These are phyloP conservation scores for Scaptodrosophila lebanonensis DNA, from an alignment of 1,140 invertebrate genomes.

Conservation along the genomic window DNA sequence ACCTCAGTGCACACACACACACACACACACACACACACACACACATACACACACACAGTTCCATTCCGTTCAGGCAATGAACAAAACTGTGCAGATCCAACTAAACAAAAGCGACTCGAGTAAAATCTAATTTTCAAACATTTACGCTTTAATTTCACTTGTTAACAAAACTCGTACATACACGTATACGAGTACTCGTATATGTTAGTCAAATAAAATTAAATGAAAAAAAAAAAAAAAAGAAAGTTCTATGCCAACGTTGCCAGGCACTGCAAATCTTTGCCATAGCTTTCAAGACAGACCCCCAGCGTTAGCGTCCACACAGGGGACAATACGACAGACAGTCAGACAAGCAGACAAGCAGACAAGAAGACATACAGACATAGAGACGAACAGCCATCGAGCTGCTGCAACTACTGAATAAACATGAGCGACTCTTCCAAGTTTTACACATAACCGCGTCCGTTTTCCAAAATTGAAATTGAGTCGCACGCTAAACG, in stretches of 20 bases:
- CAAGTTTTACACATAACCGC: slow-evolving; percentile 25
- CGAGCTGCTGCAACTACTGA: slow-evolving; percentile 21
- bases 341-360: too few relatives aligned
- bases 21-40: slow-evolving; percentile 12
- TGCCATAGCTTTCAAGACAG: too few relatives aligned
- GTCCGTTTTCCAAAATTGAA: slow-evolving; percentile 38
- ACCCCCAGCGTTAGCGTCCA: too few relatives aligned
- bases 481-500: slow-evolving; percentile 46
- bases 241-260: too few relatives aligned
- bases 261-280: too few relatives aligned
- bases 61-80: too few relatives aligned
- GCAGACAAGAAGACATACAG: too few relatives aligned
- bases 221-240: neutral
- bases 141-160: slow-evolving; percentile 74
- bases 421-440: slow-evolving; percentile 57
- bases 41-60: slow-evolving; percentile 2
- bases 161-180: slow-evolving; percentile 72
- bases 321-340: too few relatives aligned
- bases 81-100: too few relatives aligned
- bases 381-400: neutral
- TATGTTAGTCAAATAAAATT: slow-evolving; percentile 24
- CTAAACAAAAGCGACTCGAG: slow-evolving; percentile 60
- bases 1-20: slow-evolving; percentile 58
- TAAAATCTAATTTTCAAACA: slow-evolving; percentile 75
- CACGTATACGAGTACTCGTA: too few relatives aligned